phyloP scores from a whole-genome alignment of 64 coral and sea anemone genomes.

The Stylophora pistillata region DNA sequence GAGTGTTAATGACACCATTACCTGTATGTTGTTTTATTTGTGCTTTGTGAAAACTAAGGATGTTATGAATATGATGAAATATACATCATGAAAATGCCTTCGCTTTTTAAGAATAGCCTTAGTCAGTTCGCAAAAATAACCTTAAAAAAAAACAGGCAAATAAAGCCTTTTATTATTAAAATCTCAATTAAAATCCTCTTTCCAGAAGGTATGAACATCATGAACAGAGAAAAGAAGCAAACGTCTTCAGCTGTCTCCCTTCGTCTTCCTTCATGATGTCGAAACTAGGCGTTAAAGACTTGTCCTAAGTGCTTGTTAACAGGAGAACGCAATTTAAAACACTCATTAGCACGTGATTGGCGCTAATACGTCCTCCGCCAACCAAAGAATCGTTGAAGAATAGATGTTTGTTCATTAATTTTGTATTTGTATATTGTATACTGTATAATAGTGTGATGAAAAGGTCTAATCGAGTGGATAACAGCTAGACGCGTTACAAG shows the following conservation, averaged over 20 bases:
- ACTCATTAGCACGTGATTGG: slow-evolving; percentile 1
- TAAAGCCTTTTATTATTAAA: background rate
- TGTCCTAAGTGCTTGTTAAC: slow-evolving; percentile 2
- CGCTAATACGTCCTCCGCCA: background rate
- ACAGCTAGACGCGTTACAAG: background rate
- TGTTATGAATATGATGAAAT: no score
- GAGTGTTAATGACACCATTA: no score
- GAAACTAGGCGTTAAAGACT: background rate
- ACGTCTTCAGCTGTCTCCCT: background rate
- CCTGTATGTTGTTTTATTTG: no score
- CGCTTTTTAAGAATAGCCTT: no score
- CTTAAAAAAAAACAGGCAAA: background rate
- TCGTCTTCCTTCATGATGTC: slow-evolving; percentile 3
- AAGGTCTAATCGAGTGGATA: background rate
- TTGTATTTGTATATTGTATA: background rate
- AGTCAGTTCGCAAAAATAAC: no score
- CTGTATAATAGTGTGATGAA: background rate
- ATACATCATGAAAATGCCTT: no score
- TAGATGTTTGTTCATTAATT: background rate
- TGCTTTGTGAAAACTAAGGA: no score
- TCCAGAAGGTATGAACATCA: background rate
- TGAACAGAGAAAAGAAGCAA: background rate
- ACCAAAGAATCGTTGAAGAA: background rate
- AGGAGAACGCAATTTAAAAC: background rate
- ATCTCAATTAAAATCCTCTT: background rate